A percentile compares a stretch with the other conserved stretches of the same genome.
Evolutionary conservation across 2,888 invertebrate species (phyloP).

Genomic region (Eumacrocentrus americanus): DNA sequence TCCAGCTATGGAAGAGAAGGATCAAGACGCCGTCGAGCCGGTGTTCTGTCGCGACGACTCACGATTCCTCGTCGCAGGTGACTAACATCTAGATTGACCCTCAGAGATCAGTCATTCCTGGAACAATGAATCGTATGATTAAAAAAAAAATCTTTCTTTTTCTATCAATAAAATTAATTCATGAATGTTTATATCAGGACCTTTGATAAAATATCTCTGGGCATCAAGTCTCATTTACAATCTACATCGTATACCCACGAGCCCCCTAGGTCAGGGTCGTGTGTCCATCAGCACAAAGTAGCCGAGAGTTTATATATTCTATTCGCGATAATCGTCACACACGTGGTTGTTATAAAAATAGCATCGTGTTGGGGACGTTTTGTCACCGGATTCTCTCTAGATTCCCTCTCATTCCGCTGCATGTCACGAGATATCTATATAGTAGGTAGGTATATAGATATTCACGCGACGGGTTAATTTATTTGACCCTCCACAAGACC

Average conservation of each 20-base stretch:
- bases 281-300: conserved; percentile 13
- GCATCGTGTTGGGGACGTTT: conserved; percentile 8
- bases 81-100: conserved; percentile 25
- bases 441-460: neutral
- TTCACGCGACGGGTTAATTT: conserved; percentile 49
- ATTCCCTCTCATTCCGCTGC: neutral
- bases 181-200: no score
- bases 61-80: conserved; percentile 26
- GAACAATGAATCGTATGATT: neutral
- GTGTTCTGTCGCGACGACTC: conserved; percentile 16
- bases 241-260: neutral
- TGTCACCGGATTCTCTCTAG: neutral
- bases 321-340: conserved; percentile 20
- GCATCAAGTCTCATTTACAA: neutral
- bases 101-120: neutral
- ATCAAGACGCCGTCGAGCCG: neutral
- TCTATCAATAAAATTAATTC: neutral
- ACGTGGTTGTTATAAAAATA: conserved; percentile 27
- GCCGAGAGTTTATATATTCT: conserved; percentile 17
- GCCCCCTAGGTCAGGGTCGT: conserved; percentile 24
- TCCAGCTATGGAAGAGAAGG: no score
- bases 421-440: neutral
- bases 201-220: neutral
- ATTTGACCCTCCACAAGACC: conserved; percentile 48
- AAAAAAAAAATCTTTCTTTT: no score